Conservation (phyloP, 2,113 vertebrate species). For the Hemiscyllium ocellatum region DNA sequence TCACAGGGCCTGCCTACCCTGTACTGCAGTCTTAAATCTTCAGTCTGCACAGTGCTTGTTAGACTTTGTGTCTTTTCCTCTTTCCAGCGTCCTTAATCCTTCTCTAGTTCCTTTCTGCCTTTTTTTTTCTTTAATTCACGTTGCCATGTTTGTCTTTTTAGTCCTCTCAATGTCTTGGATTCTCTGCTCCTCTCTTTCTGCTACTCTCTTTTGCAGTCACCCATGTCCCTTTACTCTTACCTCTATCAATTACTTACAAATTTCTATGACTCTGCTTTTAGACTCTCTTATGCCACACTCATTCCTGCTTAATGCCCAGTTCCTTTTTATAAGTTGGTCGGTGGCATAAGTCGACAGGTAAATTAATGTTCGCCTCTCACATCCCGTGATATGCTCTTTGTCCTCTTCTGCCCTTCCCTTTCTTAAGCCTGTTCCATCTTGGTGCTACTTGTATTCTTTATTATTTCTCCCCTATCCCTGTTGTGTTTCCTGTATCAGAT, state of each 20-base stretch:
- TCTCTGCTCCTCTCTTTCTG: background rate
- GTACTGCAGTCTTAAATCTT: constrained; percentile 15
- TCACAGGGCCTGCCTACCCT: background rate
- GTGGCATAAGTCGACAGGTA: background rate
- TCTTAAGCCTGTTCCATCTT: background rate
- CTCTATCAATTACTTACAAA: background rate
- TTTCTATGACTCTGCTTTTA: background rate
- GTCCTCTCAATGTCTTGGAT: background rate
- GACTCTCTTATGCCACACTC: background rate
- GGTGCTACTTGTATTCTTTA: background rate
- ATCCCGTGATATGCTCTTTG: background rate
- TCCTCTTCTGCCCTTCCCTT: background rate
- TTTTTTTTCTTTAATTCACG: background rate
- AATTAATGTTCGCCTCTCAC: background rate
- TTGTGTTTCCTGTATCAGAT: background rate
- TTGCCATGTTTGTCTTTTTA: background rate
- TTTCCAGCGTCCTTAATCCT: too few species aligned
- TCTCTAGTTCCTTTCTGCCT: background rate
- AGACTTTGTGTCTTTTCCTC: constrained; percentile 3
- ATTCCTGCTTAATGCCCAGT: background rate
- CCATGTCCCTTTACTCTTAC: background rate
- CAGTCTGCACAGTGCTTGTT: background rate
- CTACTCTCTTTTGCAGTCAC: background rate
- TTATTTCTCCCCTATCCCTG: background rate
- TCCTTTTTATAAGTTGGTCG: background rate